Evolutionary conservation across 1,140 invertebrate genomes (phyloP).

Genomic region (Ditylenchus dipsaci): DNA sequence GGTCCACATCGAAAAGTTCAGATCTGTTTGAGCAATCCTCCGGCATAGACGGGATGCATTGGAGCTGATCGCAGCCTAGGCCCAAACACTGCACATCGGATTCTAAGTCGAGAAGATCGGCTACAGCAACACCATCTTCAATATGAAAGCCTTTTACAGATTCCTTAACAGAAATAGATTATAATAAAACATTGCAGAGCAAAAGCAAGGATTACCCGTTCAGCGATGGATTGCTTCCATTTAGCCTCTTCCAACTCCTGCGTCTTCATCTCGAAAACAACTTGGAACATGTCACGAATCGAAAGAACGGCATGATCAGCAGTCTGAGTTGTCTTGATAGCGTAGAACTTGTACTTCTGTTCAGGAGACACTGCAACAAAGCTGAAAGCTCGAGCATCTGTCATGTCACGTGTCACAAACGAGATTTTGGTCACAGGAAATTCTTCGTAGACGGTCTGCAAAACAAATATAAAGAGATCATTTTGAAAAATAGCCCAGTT

Average conservation of each 20-base stretch:
- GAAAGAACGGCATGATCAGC: constrained; percentile 74
- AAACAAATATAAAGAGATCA: constrained; percentile 37
- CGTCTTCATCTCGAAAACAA: constrained; percentile 94
- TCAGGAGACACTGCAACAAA: constrained; percentile 94
- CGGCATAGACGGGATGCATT: constrained; percentile 17
- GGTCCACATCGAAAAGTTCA: too few species aligned
- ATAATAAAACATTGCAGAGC: too few species aligned
- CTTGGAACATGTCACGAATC: constrained; percentile 94
- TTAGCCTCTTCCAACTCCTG: constrained; percentile 89
- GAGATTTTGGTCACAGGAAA: constrained; percentile 97
- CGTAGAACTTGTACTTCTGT: constrained; percentile 91
- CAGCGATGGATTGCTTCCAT: background rate
- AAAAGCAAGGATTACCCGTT: too few species aligned
- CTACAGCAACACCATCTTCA: constrained; percentile 61
- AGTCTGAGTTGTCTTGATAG: constrained; percentile 96
- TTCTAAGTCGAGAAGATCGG: constrained; percentile 84
- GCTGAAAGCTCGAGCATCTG: constrained; percentile 89
- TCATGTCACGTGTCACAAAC: constrained; percentile 95
- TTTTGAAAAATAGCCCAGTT: constrained; percentile 60
- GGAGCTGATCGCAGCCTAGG: constrained; percentile 60
- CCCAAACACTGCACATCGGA: constrained; percentile 82
- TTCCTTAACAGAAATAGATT: too few species aligned
- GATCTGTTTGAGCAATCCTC: too few species aligned
- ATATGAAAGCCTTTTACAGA: background rate
- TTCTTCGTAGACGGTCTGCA: constrained; percentile 84